A percentile compares a stretch with the other conserved stretches of the same genome.
Conservation (phyloP, 2,888 invertebrate genomes). For the Vanessa cardui region DNA sequence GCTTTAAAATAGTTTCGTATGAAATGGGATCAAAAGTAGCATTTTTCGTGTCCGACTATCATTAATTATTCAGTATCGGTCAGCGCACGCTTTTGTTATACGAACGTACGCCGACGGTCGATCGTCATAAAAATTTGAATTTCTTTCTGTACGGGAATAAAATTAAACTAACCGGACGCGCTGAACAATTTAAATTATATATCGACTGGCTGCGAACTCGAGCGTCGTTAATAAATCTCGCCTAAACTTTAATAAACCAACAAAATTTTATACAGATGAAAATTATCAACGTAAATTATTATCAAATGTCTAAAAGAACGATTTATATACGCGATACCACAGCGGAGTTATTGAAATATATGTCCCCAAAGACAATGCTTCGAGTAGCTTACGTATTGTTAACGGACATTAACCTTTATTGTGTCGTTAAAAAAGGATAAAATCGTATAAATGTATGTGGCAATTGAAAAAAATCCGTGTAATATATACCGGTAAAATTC, state of each 20-base stretch:
- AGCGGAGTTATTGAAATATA: slow-evolving; percentile 78
- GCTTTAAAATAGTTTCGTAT: slow-evolving; percentile 47
- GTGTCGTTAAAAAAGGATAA: neutral
- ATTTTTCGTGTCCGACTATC: slow-evolving; percentile 56
- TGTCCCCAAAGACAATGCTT: slow-evolving; percentile 72
- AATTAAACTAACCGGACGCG: slow-evolving; percentile 10
- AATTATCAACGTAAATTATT: slow-evolving; percentile 72
- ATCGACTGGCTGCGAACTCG: neutral
- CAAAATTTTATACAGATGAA: slow-evolving; percentile 58
- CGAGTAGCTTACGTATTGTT: slow-evolving; percentile 48
- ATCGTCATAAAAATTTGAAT: slow-evolving; percentile 27
- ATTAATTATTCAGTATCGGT: slow-evolving; percentile 65
- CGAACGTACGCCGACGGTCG: slow-evolving; percentile 41
- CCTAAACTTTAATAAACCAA: slow-evolving; percentile 52
- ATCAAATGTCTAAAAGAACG: slow-evolving; percentile 73
- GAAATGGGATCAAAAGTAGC: slow-evolving; percentile 60
- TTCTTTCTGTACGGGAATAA: slow-evolving; percentile 10
- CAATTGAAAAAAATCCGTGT: slow-evolving; percentile 56
- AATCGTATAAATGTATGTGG: slow-evolving; percentile 1
- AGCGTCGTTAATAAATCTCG: slow-evolving; percentile 39
- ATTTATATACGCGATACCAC: slow-evolving; percentile 71
- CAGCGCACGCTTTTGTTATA: slow-evolving; percentile 46
- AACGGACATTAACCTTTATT: slow-evolving; percentile 50
- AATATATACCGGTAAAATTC: slow-evolving; percentile 66
- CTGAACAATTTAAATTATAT: slow-evolving; percentile 1